These are phyloP conservation scores for Doryteuthis pealeii DNA, from an alignment of 1,140 invertebrate species.

Conservation along the genomic window DNA sequence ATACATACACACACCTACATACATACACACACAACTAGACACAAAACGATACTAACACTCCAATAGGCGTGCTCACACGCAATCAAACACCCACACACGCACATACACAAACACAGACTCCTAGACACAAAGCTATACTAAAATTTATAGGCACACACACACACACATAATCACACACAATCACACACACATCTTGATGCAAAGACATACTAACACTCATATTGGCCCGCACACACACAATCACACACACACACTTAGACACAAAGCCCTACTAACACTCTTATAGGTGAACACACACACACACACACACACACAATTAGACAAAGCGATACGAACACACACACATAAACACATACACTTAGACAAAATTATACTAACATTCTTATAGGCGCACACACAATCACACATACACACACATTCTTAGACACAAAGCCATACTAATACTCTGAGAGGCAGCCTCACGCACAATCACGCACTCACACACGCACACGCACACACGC, in stretches of 20 bases:
- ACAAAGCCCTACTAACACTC: neutral
- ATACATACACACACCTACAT: slow-evolving; percentile 3
- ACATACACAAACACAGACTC: neutral
- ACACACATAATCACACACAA: neutral
- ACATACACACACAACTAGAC: neutral
- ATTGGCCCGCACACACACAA: neutral
- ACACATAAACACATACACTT: neutral
- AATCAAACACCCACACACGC: neutral
- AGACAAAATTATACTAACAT: too few species aligned
- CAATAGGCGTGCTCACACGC: neutral
- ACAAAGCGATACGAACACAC: neutral
- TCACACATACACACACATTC: too few species aligned
- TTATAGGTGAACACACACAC: neutral
- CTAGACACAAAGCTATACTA: neutral
- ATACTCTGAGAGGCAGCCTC: too few species aligned
- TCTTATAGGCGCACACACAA: too few species aligned
- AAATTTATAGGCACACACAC: neutral
- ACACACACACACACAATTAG: neutral
- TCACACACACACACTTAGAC: neutral
- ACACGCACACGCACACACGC: neutral
- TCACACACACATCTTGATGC: neutral
- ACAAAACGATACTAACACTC: neutral
- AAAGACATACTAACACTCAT: neutral
- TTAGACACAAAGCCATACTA: too few species aligned
- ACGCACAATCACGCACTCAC: neutral